Base-by-base conservation (phyloP, 2,888 invertebrate genomes). In the Graphium colonna region DNA sequence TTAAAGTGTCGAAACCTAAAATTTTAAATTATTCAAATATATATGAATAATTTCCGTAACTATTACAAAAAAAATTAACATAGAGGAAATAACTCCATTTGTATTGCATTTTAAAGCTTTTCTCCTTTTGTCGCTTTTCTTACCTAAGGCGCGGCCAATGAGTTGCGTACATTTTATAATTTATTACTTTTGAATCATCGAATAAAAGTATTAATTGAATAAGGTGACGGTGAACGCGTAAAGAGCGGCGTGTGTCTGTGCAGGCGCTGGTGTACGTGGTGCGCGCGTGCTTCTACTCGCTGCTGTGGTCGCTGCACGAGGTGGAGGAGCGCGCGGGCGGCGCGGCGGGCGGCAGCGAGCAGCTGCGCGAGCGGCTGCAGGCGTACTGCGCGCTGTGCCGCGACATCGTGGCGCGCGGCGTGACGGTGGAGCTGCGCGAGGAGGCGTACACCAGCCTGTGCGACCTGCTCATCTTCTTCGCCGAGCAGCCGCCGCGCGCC, bases 361-460 rank as follows among this genome's bases (percentile, higher is more conserved):
- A 53, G 58, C 83, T 98, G 60, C 91, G 92, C 45, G 91, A 92
- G 57, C 92, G 95, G 47, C 87, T 98, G 62, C 92, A 92, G 60
- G 92, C 92, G 44, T 96, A 97, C 78, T 92, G 96, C 40, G 56
- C 55, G 92, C 91, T 92, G 46, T 93, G 95, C 69, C 60, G 64
- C 92, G 94, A 55, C 47, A 57, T 65, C 48, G 65, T 64, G 36
- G 61, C 60, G 16, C 36, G 21, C 49, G 68, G 66, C 5, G 36
- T 31, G 54, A 52, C 66, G 52, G 91, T 92, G 45, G 86, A 91
- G 57, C 93, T 95, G 59, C 92, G 93, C 65, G 95, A 95, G 80
- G 95, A 96, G 85, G 94, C 98, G 0, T 99, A 97, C 85, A 94
- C 96, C 56, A 95, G 96, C n/a, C 93, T 99, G 50, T 99, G 99